A percentile compares a stretch with the other conserved stretches of the same genome.
These are phyloP conservation scores for Bujurquina vittata DNA, from an alignment of 2,113 vertebrate genomes.

Conservation along the genomic window DNA sequence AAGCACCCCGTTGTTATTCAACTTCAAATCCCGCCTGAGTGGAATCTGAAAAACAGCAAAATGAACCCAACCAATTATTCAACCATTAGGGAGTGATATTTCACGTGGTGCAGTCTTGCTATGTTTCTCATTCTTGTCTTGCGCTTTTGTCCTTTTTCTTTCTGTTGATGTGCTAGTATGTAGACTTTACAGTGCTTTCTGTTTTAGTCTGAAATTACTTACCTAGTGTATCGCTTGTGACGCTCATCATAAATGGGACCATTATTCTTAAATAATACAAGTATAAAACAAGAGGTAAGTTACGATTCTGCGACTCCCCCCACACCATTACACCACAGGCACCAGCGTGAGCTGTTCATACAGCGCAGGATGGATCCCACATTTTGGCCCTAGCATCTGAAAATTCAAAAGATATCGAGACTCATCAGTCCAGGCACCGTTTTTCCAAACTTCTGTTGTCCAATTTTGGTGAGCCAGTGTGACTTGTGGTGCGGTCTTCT, in stretches of 20 bases:
- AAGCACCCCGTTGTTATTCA: slow-evolving; percentile 37
- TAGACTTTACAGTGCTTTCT: no score
- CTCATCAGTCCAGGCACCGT: no score
- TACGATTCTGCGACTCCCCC: neutral
- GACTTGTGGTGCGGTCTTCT: neutral
- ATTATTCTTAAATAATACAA: no score
- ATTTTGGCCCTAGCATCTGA: neutral
- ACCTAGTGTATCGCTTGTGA: no score
- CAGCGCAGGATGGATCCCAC: neutral
- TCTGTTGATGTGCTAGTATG: neutral
- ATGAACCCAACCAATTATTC: slow-evolving; percentile 48
- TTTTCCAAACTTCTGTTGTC: no score
- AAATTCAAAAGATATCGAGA: neutral
- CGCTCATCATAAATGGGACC: no score
- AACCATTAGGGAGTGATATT: slow-evolving; percentile 12
- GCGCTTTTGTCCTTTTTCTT: neutral
- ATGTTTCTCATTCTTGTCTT: neutral
- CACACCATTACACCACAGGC: neutral
- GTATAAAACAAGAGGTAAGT: no score
- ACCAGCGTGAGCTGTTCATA: neutral
- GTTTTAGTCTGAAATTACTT: no score
- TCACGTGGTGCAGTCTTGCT: neutral
- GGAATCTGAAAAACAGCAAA: slow-evolving; percentile 36
- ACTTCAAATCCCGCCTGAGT: slow-evolving; percentile 19
- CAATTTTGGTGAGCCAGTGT: no score